Evolutionary conservation across 2,888 invertebrate species (phyloP).

Genomic region (Zaprionus obscuricornis): DNA sequence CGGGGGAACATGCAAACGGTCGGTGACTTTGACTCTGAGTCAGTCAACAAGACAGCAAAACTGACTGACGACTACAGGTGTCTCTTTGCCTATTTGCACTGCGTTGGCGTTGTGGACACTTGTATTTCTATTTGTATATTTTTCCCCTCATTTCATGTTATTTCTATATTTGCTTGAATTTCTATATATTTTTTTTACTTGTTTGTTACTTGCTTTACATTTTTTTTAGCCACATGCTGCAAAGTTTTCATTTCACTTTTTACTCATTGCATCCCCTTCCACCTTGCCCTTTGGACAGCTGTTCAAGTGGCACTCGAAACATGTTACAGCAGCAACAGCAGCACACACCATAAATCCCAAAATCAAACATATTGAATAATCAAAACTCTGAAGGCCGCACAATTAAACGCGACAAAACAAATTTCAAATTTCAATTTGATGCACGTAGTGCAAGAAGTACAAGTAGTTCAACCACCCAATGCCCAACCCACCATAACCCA

Average conservation of each 20-base stretch:
- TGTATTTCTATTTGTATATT: constrained; percentile 32
- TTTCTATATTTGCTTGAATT: constrained; percentile 47
- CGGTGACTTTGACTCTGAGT: too few species aligned
- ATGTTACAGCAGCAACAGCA: too few species aligned
- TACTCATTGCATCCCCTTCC: too few species aligned
- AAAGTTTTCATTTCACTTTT: constrained; percentile 4
- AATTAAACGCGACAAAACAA: constrained; percentile 39
- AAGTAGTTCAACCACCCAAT: constrained; percentile 4
- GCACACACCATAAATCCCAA: constrained; percentile 62
- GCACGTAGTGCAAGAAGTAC: too few species aligned
- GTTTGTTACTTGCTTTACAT: constrained; percentile 8
- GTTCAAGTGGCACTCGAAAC: constrained; percentile 58
- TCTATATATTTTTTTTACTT: too few species aligned
- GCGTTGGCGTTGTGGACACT: constrained; percentile 43
- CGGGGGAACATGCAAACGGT: too few species aligned
- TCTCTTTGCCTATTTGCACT: constrained; percentile 25
- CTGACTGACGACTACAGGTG: constrained; percentile 59
- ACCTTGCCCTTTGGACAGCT: constrained; percentile 52
- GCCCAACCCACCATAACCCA: constrained; percentile 23
- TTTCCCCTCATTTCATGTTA: constrained; percentile 53
- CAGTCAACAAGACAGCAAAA: constrained; percentile 21
- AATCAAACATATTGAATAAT: constrained; percentile 83
- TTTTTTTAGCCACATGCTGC: constrained; percentile 47
- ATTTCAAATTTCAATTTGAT: too few species aligned
- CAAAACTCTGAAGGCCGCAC: constrained; percentile 55